These are phyloP conservation scores for Lasioglossum marginatum DNA, from an alignment of 2,888 invertebrate species.

Conservation along the genomic window DNA sequence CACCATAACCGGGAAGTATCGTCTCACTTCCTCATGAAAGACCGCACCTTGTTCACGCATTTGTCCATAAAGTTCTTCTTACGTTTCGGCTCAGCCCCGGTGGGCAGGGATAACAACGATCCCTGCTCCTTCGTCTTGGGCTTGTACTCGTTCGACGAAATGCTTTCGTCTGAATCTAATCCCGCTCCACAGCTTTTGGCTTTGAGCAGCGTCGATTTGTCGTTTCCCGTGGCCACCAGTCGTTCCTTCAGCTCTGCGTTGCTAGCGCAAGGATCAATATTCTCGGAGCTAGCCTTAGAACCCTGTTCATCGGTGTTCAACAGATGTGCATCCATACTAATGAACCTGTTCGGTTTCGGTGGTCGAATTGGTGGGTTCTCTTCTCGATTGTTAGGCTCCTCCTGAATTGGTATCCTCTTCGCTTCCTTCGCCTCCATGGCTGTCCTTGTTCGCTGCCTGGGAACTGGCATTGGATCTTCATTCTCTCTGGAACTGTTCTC, in stretches of 20 bases:
- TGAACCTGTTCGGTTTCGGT: conserved; percentile 47
- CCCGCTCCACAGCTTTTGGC: conserved; percentile 82
- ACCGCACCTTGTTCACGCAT: conserved; percentile 82
- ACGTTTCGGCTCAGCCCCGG: conserved; percentile 88
- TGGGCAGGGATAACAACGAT: conserved; percentile 86
- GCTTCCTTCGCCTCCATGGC: conserved; percentile 23
- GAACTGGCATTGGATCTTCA: conserved; percentile 50
- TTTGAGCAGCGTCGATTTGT: conserved; percentile 74
- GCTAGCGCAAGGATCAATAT: conserved; percentile 60
- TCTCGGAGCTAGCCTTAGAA: conserved; percentile 23
- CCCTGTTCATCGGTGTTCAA: conserved; percentile 25
- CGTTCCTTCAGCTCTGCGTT: conserved; percentile 62
- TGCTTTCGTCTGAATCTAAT: conserved; percentile 75
- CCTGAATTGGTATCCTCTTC: conserved; percentile 21
- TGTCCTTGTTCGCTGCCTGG: conserved; percentile 41
- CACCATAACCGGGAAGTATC: conserved; percentile 48
- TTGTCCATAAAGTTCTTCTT: conserved; percentile 93
- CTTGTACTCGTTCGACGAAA: conserved; percentile 75
- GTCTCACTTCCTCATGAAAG: conserved; percentile 79
- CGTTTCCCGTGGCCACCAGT: conserved; percentile 54
- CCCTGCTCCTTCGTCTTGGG: conserved; percentile 81
- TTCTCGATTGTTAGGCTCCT: conserved; percentile 32
- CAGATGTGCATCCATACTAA: conserved; percentile 44
- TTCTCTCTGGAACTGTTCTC: conserved; percentile 9
- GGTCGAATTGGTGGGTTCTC: conserved; percentile 30